phyloP scores from a whole-genome alignment of 2,113 vertebrate species.

The Etheostoma spectabile region DNA sequence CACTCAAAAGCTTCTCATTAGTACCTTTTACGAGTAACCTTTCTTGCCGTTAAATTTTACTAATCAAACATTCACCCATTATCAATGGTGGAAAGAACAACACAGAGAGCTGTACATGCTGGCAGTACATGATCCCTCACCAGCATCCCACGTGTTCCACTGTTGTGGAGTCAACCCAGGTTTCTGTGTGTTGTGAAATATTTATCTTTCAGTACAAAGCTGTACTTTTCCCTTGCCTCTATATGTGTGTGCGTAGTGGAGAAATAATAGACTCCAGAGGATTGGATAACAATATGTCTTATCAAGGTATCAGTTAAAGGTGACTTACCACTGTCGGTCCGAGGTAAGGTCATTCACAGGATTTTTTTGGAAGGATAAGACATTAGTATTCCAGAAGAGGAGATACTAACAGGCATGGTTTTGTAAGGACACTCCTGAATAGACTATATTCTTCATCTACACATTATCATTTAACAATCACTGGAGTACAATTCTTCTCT shows the following conservation, averaged over 20 bases:
- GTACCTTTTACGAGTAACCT: neutral
- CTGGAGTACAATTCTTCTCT: neutral
- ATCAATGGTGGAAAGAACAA: neutral
- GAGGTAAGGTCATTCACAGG: neutral
- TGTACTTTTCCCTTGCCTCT: neutral
- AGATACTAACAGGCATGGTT: neutral
- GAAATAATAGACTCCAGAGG: neutral
- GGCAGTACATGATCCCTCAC: neutral
- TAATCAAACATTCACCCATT: too few species aligned
- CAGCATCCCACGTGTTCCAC: neutral
- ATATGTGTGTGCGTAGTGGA: neutral
- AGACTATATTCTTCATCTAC: neutral
- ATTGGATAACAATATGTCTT: neutral
- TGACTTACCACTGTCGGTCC: neutral
- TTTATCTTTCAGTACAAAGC: neutral
- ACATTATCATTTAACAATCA: too few species aligned
- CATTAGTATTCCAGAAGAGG: neutral
- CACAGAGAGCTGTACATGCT: too few species aligned
- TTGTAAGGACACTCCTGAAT: neutral
- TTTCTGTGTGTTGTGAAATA: neutral
- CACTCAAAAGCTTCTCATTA: neutral
- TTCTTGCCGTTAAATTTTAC: neutral
- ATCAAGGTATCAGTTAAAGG: neutral
- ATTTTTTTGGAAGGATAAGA: neutral
- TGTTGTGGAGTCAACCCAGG: neutral